Evolutionary conservation across 2,888 invertebrate species (phyloP).

Genomic region (Lasioglossum leucozonium): DNA sequence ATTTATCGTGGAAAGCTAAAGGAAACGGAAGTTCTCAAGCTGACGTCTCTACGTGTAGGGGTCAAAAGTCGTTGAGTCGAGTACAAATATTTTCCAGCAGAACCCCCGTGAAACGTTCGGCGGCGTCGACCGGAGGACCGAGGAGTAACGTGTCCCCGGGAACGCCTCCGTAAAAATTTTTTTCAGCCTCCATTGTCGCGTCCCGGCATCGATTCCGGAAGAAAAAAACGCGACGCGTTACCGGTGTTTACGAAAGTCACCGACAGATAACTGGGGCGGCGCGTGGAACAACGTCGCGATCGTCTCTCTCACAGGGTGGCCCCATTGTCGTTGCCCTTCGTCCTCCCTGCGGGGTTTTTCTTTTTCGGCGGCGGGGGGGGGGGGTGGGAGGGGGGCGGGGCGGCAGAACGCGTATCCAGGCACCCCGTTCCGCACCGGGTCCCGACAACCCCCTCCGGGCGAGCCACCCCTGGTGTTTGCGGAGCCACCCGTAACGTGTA

Average conservation of each 20-base stretch:
- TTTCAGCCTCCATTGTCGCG: background rate
- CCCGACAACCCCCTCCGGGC: conserved; percentile 55
- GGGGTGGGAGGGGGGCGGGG: too few relatives aligned
- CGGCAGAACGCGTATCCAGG: conserved; percentile 41
- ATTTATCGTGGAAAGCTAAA: background rate
- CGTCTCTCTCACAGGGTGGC: conserved; percentile 76
- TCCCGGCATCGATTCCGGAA: conserved; percentile 12
- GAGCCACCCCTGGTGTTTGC: conserved; percentile 76
- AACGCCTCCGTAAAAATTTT: conserved; percentile 7
- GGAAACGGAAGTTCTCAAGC: background rate
- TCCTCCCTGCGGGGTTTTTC: conserved; percentile 45
- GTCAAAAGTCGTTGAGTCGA: background rate
- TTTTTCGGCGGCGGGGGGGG: conserved; percentile 45
- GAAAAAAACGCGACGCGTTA: conserved; percentile 24
- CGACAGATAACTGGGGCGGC: conserved; percentile 82
- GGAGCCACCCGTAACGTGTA: conserved; percentile 80
- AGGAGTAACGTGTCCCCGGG: background rate
- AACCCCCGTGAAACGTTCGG: background rate
- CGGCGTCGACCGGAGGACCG: background rate
- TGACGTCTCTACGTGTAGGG: background rate
- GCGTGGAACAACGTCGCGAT: conserved; percentile 73
- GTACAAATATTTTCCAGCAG: background rate
- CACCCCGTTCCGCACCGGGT: conserved; percentile 34
- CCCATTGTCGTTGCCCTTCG: conserved; percentile 75
- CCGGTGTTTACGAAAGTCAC: conserved; percentile 83